These are phyloP conservation scores for Polypterus senegalus DNA, from an alignment of 2,113 vertebrate genomes.

Conservation along the genomic window DNA sequence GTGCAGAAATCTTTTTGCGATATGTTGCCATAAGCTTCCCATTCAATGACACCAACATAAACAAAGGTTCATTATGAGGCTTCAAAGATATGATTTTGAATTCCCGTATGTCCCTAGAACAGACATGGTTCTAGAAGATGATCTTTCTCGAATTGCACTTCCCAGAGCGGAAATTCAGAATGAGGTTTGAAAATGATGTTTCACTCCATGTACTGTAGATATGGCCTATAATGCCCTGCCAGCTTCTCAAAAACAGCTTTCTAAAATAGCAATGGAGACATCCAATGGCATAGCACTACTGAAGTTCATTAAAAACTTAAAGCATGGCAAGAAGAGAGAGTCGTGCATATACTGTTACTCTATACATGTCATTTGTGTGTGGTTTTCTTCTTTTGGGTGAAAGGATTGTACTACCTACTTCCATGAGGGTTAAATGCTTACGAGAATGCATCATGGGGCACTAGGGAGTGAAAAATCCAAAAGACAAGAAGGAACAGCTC, in stretches of 20 bases:
- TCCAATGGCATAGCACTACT: background rate
- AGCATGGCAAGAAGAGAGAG: background rate
- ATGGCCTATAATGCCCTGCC: background rate
- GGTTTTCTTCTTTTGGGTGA: constrained; percentile 4
- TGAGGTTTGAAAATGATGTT: background rate
- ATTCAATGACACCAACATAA: background rate
- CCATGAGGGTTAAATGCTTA: constrained; percentile 9
- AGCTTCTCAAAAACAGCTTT: too few species aligned
- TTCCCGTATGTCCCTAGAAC: constrained; percentile 13
- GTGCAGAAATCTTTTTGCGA: too few species aligned
- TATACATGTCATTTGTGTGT: constrained; percentile 8
- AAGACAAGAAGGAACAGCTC: background rate
- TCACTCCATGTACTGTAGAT: constrained; percentile 9
- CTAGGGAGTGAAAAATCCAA: constrained; percentile 5
- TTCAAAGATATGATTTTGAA: constrained; percentile 15
- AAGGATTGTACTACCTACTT: constrained; percentile 5
- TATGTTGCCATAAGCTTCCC: too few species aligned
- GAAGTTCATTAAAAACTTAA: constrained; percentile 5
- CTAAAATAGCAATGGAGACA: background rate
- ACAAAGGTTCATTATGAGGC: constrained; percentile 10
- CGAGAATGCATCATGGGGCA: background rate
- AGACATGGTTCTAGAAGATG: constrained; percentile 12
- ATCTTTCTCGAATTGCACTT: constrained; percentile 3
- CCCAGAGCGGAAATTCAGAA: background rate
- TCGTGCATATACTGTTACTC: constrained; percentile 1